Percentiles rank a stretch among this genome's conserved stretches.
Conservation (phyloP, 2,113 vertebrate species). For the Megaleporinus macrocephalus region DNA sequence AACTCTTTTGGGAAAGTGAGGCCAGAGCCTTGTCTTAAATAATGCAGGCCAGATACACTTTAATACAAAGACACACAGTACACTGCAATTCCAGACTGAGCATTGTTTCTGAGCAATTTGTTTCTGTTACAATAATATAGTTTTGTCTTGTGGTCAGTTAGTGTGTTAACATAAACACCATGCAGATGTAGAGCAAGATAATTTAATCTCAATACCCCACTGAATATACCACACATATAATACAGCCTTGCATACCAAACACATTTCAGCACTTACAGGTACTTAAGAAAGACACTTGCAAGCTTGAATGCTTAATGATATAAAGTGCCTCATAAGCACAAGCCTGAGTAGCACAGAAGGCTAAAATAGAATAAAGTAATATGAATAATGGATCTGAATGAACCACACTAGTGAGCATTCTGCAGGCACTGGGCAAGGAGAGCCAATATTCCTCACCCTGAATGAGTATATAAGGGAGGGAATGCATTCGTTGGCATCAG, state of each 20-base stretch:
- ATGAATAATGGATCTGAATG: constrained; percentile 1
- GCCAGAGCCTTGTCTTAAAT: neutral
- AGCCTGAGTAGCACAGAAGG: neutral
- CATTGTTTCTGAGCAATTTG: neutral
- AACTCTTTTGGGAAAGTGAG: neutral
- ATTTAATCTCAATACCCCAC: neutral
- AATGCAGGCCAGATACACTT: constrained; percentile 2
- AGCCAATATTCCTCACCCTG: neutral
- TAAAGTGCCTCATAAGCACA: neutral
- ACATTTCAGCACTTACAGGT: neutral
- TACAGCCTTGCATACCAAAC: neutral
- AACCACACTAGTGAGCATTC: neutral
- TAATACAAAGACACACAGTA: neutral
- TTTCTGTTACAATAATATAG: neutral
- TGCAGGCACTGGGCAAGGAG: neutral
- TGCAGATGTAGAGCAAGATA: neutral
- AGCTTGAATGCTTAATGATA: constrained; percentile 2
- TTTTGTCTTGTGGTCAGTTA: neutral
- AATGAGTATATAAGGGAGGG: neutral
- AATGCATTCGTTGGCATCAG: neutral
- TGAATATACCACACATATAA: neutral
- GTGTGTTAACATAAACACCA: neutral
- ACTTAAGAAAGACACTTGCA: neutral
- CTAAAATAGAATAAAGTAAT: neutral
- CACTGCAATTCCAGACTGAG: too few relatives aligned